Conservation (phyloP, 2,888 invertebrate genomes). For the Icerya purchasi region DNA sequence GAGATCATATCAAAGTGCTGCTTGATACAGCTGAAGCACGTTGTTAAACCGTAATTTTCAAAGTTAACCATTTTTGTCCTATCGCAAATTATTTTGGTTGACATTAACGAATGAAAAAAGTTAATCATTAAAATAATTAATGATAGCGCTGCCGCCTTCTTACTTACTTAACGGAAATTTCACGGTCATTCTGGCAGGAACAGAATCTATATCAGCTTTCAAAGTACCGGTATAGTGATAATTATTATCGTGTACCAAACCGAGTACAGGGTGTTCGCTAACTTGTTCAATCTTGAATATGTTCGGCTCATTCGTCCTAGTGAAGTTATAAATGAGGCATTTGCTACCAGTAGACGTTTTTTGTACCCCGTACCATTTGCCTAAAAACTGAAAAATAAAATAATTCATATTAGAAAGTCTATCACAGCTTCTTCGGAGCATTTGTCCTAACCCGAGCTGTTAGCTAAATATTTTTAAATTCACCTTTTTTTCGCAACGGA, state of each 20-base stretch:
- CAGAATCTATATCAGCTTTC: conserved; percentile 34
- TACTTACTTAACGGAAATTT: conserved; percentile 56
- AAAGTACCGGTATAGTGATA: conserved; percentile 55
- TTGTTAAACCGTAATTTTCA: too few relatives aligned
- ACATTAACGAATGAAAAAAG: too few relatives aligned
- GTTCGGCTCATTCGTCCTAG: conserved; percentile 40
- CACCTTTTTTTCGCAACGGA: too few relatives aligned
- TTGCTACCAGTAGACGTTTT: conserved; percentile 61
- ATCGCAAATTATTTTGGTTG: too few relatives aligned
- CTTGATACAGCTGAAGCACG: too few relatives aligned
- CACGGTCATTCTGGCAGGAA: conserved; percentile 50
- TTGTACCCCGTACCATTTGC: conserved; percentile 60
- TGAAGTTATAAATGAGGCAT: conserved; percentile 60
- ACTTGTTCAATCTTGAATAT: conserved; percentile 43
- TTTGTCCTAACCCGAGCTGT: too few relatives aligned
- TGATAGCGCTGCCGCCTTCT: neutral
- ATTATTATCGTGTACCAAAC: conserved; percentile 54
- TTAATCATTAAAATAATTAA: too few relatives aligned
- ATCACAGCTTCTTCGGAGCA: too few relatives aligned
- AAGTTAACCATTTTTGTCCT: too few relatives aligned
- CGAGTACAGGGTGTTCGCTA: conserved; percentile 24
- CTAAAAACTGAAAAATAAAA: conserved; percentile 38
- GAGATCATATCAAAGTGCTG: too few relatives aligned
- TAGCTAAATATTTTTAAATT: too few relatives aligned
- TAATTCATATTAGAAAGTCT: too few relatives aligned